phyloP scores from a whole-genome alignment of 1,140 invertebrate species.

The Mya arenaria region DNA sequence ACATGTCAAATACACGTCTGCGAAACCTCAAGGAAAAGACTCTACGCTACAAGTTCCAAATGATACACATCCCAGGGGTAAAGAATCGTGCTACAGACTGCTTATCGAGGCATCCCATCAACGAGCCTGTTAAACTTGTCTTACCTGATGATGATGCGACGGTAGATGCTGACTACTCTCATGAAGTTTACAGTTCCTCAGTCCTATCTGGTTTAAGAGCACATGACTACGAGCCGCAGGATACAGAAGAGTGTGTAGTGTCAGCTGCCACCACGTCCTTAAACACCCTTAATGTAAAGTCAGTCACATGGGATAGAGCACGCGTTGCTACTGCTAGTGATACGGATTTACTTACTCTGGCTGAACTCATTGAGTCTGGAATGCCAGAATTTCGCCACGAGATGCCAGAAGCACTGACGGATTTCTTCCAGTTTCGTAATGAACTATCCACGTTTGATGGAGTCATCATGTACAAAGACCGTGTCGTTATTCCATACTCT shows the following conservation, averaged over 20 bases:
- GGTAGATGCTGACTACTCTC: neutral
- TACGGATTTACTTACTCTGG: slow-evolving; percentile 27
- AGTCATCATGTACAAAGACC: slow-evolving; percentile 50
- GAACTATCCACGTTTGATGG: slow-evolving; percentile 52
- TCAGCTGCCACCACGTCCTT: slow-evolving; percentile 18
- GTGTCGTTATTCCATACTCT: slow-evolving; percentile 48
- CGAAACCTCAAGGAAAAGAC: slow-evolving; percentile 40
- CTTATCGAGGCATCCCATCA: slow-evolving; percentile 48
- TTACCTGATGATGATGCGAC: slow-evolving; percentile 25
- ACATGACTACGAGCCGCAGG: no score
- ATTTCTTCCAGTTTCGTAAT: slow-evolving; percentile 55
- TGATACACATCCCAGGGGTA: slow-evolving; percentile 50
- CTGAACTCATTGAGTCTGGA: slow-evolving; percentile 51
- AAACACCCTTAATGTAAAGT: slow-evolving; percentile 2
- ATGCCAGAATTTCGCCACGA: slow-evolving; percentile 42
- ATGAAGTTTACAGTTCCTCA: slow-evolving; percentile 3
- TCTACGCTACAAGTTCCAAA: slow-evolving; percentile 55
- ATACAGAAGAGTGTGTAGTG: slow-evolving; percentile 44
- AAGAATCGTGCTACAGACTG: slow-evolving; percentile 50
- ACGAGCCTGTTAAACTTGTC: slow-evolving; percentile 27
- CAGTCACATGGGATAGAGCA: slow-evolving; percentile 23
- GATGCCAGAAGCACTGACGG: slow-evolving; percentile 46
- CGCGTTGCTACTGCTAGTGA: slow-evolving; percentile 56
- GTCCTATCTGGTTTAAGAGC: neutral
- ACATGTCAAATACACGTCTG: slow-evolving; percentile 56